Evolutionary conservation across 2,113 vertebrate genomes (phyloP), one percentile per base, ranked within the genome.

Genomic region (Arothron firmamentum): DNA sequence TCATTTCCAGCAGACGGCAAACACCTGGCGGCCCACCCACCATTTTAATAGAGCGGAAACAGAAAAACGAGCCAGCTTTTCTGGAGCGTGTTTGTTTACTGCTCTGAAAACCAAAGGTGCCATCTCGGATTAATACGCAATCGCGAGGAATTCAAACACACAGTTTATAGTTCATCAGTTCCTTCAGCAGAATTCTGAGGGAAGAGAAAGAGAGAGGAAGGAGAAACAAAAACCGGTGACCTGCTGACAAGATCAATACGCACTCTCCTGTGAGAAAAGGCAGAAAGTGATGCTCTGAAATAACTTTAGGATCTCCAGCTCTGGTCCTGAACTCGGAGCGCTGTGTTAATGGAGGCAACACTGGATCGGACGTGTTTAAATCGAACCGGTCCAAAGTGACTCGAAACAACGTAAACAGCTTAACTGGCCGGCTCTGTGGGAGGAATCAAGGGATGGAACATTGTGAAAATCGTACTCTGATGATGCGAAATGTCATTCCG

Each of bases 181-280:
- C 63, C 57, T 66, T 58, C 64, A 49, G 78, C 66, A 60, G 70
- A 43, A 15, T 59, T 67, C 65, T 31, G 25, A 49, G 25, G 16
- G 28, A 45, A 57, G 50, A 53, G 59, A 34, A 55, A 31, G 53
- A 60, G 47, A 43, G 46, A 63, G 21, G 20, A 42, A 59, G 58
- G 28, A 42, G 55, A 64, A 43, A 60, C 43, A 51, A 62, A 81
- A 88, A 91, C 90, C 88, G 55, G 91, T 91, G 68, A 49, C 70
- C 73, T 73, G 79, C 85, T 89, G 87, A 90, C 90, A 85, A 87
- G 89, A 91, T 90, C 88, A 80, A 92, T 91, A 84, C 69, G 78
- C 71, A 78, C 86, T 89, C 79, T 91, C 79, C 75, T 84, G 71
- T 45, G 53, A 84, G 78, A 80, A 70, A 86, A 89, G 89, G 86